Conservation (phyloP, 2,888 invertebrate genomes). For the Pammene fasciana region DNA sequence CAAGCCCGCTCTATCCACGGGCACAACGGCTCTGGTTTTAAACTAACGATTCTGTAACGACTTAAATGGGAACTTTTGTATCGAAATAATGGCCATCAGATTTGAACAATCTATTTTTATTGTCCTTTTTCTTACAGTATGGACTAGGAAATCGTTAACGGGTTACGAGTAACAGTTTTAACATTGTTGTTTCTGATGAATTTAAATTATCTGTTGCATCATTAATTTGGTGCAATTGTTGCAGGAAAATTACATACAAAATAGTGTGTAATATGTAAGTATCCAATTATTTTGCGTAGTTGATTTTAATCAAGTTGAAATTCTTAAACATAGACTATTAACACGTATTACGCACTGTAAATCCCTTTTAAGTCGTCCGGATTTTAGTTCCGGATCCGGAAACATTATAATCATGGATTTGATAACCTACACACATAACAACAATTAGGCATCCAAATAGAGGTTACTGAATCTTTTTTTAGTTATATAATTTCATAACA, state of each 20-base stretch:
- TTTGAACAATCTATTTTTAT: constrained; percentile 30
- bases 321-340: too few species aligned
- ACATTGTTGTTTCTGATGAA: constrained; percentile 21
- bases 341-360: too few species aligned
- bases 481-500: background rate
- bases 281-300: too few species aligned
- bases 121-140: constrained; percentile 24
- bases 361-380: too few species aligned
- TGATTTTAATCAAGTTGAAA: too few species aligned
- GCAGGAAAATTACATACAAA: background rate
- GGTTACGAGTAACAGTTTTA: constrained; percentile 12
- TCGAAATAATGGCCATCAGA: constrained; percentile 31
- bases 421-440: too few species aligned
- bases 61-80: constrained; percentile 29
- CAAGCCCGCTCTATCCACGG: constrained; percentile 21
- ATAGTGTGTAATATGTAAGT: too few species aligned
- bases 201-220: constrained; percentile 15
- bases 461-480: too few species aligned
- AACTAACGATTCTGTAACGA: constrained; percentile 36
- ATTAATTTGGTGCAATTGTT: background rate
- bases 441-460: too few species aligned
- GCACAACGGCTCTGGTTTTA: constrained; percentile 25
- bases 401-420: too few species aligned
- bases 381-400: too few species aligned
- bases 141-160: constrained; percentile 19